These are phyloP conservation scores for Cromileptes altivelis DNA, from an alignment of 2,113 vertebrate species.

Conservation along the genomic window DNA sequence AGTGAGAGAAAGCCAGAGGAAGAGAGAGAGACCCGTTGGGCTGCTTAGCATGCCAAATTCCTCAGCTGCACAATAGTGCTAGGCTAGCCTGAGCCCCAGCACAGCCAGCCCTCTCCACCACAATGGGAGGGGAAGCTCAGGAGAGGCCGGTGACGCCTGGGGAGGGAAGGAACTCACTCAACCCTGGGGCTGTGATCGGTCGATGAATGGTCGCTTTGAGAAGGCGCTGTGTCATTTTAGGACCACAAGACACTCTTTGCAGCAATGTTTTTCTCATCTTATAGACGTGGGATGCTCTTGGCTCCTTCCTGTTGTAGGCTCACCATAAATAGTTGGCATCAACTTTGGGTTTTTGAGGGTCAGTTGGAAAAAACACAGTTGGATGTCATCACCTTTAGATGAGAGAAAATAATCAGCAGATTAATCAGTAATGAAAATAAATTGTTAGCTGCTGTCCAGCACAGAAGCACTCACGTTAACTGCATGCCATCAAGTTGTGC, in stretches of 20 bases:
- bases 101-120: slow-evolving; percentile 72
- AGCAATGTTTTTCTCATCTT: slow-evolving; percentile 47
- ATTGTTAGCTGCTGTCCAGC: background rate
- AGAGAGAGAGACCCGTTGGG: slow-evolving; percentile 48
- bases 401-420: background rate
- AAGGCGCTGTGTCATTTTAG: slow-evolving; percentile 60
- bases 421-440: background rate
- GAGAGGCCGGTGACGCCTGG: slow-evolving; percentile 74
- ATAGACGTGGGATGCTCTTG: background rate
- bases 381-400: background rate
- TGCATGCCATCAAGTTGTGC: background rate
- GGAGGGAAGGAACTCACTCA: slow-evolving; percentile 78
- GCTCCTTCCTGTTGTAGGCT: slow-evolving; percentile 3
- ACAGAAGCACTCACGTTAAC: background rate
- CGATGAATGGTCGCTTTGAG: slow-evolving; percentile 80
- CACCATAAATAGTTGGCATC: background rate
- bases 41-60: slow-evolving; percentile 81
- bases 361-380: background rate
- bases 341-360: background rate
- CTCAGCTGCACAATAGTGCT: slow-evolving; percentile 81
- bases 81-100: slow-evolving; percentile 70
- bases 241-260: slow-evolving; percentile 54
- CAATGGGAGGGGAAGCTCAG: slow-evolving; percentile 78
- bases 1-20: slow-evolving; percentile 43
- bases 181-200: slow-evolving; percentile 63